Conservation (phyloP, 2,888 invertebrate genomes). For the Alloscopus bannaensis region DNA sequence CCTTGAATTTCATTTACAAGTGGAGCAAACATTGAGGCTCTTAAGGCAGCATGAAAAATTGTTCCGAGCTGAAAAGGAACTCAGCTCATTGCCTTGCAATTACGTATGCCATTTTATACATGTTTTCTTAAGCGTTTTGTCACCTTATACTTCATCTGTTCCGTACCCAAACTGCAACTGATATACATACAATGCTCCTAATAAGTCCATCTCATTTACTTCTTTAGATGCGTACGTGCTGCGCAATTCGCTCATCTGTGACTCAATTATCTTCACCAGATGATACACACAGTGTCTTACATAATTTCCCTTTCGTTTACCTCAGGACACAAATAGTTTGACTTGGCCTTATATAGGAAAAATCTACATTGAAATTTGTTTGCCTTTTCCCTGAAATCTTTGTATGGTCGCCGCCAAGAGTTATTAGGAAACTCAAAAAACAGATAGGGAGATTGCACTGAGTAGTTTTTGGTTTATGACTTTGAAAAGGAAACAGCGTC, state of each 20-base stretch:
- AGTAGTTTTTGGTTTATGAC: no score
- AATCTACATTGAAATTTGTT: no score
- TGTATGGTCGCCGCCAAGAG: no score
- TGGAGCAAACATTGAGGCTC: slow-evolving; percentile 12
- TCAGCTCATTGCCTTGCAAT: slow-evolving; percentile 17
- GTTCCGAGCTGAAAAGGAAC: slow-evolving; percentile 33
- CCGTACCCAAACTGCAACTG: neutral
- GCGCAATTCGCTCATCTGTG: slow-evolving; percentile 27
- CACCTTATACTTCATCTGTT: neutral
- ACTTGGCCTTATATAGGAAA: no score
- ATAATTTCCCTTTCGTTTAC: slow-evolving; percentile 7
- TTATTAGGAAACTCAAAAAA: no score
- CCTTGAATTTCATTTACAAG: slow-evolving; percentile 7
- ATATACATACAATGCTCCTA: neutral
- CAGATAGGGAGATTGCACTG: no score
- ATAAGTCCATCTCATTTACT: neutral
- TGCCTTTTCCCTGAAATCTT: no score
- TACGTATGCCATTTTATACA: neutral
- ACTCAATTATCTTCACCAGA: slow-evolving; percentile 19
- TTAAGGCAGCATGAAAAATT: slow-evolving; percentile 24
- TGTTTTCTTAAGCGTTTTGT: neutral
- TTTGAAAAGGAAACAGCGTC: no score
- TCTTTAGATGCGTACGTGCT: neutral
- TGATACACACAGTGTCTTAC: slow-evolving; percentile 22
- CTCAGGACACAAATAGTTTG: slow-evolving; percentile 9